Evolutionary conservation across 2,888 invertebrate genomes (phyloP).

Genomic region (Pterostichus niger): DNA sequence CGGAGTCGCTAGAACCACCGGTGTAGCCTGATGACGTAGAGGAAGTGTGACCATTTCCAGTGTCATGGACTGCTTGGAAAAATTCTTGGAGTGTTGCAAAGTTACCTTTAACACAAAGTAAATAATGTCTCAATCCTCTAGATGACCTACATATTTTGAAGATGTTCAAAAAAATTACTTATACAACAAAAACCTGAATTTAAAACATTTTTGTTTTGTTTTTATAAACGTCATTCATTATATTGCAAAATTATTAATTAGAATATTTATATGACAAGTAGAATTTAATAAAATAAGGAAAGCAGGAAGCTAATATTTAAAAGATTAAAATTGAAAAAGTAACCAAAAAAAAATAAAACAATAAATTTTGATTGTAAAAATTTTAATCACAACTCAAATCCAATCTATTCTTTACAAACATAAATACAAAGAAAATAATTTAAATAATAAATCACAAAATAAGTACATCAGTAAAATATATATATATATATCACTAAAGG

Average conservation of each 20-base stretch:
- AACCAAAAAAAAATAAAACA: slow-evolving; percentile 38
- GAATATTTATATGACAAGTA: too few relatives aligned
- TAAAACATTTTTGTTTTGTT: too few relatives aligned
- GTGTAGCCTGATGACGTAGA: slow-evolving; percentile 46
- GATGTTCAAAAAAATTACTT: too few relatives aligned
- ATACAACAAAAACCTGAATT: too few relatives aligned
- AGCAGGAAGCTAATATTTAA: too few relatives aligned
- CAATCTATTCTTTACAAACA: neutral
- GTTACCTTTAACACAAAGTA: slow-evolving; percentile 4
- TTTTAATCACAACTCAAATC: slow-evolving; percentile 28
- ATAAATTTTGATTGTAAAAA: slow-evolving; percentile 17
- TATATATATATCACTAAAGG: neutral
- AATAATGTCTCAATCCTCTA: too few relatives aligned
- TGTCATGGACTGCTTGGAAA: slow-evolving; percentile 64
- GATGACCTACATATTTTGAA: too few relatives aligned
- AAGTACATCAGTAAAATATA: neutral
- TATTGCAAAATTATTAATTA: too few relatives aligned
- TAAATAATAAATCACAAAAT: slow-evolving; percentile 18
- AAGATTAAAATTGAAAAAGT: neutral
- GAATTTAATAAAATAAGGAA: too few relatives aligned
- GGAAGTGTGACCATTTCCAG: slow-evolving; percentile 52
- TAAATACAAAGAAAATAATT: slow-evolving; percentile 28
- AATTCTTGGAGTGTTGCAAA: slow-evolving; percentile 65
- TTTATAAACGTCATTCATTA: too few relatives aligned
- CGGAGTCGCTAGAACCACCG: slow-evolving; percentile 51